Conservation (phyloP, 2,113 vertebrate species). For the Platysteira castanea region DNA sequence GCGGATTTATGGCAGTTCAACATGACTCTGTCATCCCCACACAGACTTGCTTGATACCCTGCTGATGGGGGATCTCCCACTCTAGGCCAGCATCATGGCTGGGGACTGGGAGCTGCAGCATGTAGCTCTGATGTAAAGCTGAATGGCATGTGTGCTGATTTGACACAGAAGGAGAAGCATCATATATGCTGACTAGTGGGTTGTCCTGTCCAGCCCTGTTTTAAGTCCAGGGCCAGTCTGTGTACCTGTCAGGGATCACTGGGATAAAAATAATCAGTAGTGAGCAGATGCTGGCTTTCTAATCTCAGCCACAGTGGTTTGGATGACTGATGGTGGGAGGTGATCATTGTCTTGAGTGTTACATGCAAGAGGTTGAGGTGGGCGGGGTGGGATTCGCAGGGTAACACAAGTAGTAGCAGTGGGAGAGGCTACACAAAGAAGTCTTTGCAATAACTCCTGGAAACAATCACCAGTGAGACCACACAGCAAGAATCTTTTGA, state of each 20-base stretch:
- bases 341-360: neutral
- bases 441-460: neutral
- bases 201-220: neutral
- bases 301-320: neutral
- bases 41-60: neutral
- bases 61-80: neutral
- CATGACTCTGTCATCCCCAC: neutral
- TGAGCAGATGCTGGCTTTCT: neutral
- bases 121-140: neutral
- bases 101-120: neutral
- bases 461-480: neutral
- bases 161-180: neutral
- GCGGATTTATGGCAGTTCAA: neutral
- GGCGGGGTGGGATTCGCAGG: neutral
- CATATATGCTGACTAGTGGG: neutral
- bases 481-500: neutral
- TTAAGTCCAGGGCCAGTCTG: neutral
- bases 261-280: neutral
- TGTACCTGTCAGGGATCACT: neutral
- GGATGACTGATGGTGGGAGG: neutral
- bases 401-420: neutral
- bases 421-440: neutral
- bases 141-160: neutral
- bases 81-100: neutral
- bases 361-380: neutral